These are phyloP conservation scores for Chymomyza amoena DNA, from an alignment of 2,888 invertebrate genomes.

Conservation along the genomic window DNA sequence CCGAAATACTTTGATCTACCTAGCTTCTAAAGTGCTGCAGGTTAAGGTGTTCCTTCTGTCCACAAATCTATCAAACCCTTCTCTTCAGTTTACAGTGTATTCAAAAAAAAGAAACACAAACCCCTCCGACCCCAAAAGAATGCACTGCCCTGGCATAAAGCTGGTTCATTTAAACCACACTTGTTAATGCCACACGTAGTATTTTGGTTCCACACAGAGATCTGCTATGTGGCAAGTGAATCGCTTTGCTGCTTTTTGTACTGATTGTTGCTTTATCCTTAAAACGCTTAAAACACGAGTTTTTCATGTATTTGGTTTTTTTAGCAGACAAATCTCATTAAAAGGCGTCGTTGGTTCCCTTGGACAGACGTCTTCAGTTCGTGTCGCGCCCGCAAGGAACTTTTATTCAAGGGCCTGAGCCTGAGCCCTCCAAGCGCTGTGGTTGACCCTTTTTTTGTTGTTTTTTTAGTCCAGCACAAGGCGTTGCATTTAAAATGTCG, in stretches of 20 bases:
- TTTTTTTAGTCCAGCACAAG: constrained; percentile 31
- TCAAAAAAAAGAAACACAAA: constrained; percentile 16
- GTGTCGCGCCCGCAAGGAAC: constrained; percentile 39
- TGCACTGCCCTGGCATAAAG: constrained; percentile 3
- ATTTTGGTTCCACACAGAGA: not conserved
- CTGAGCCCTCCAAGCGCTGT: constrained; percentile 5
- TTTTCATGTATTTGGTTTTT: constrained; percentile 49
- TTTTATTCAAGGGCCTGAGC: constrained; percentile 10
- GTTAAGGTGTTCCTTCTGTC: not conserved
- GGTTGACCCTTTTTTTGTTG: not conserved
- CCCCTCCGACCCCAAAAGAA: constrained; percentile 29
- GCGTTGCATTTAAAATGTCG: constrained; percentile 73
- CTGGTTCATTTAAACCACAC: constrained; percentile 31
- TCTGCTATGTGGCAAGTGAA: constrained; percentile 18
- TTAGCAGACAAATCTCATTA: constrained; percentile 69
- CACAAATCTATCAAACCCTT: no score
- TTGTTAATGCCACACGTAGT: constrained; percentile 46
- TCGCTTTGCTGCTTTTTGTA: constrained; percentile 10
- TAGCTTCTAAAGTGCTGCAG: no score
- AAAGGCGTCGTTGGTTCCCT: constrained; percentile 58
- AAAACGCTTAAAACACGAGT: constrained; percentile 62
- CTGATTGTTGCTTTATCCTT: constrained; percentile 56
- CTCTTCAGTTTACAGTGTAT: no score
- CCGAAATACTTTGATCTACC: no score
- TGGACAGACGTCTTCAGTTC: constrained; percentile 5